Evolutionary conservation across 2,888 invertebrate species (phyloP).

Genomic region (Druceiella hillmani): DNA sequence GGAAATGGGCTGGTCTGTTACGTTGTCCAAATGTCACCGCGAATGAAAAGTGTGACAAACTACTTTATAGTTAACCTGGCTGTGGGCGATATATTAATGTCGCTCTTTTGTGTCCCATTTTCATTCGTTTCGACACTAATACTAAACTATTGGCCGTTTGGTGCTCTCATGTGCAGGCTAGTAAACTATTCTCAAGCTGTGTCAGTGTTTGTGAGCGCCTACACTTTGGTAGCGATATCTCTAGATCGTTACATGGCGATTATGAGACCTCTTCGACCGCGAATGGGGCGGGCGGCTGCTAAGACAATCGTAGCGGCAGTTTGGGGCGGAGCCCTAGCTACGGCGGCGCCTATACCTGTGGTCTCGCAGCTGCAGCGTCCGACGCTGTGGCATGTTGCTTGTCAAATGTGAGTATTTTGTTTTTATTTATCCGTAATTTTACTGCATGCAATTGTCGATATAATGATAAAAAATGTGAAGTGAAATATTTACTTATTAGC

Average conservation of each 20-base stretch:
- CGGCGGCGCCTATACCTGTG: conserved; percentile 76
- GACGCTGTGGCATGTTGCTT: conserved; percentile 53
- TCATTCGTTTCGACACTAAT: conserved; percentile 77
- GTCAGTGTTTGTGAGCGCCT: conserved; percentile 80
- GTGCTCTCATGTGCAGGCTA: conserved; percentile 70
- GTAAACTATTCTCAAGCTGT: conserved; percentile 80
- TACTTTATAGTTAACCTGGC: conserved; percentile 88
- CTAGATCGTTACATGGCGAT: conserved; percentile 88
- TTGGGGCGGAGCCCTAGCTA: conserved; percentile 71
- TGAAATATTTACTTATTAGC: too few species aligned
- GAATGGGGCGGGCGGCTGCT: conserved; percentile 67
- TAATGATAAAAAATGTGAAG: too few species aligned
- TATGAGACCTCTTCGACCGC: conserved; percentile 78
- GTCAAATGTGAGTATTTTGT: conserved; percentile 55
- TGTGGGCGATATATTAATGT: conserved; percentile 85
- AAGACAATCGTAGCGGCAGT: conserved; percentile 64
- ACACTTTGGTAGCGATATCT: conserved; percentile 86
- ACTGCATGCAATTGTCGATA: too few species aligned
- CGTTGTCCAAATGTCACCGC: conserved; percentile 74
- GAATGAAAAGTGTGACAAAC: conserved; percentile 91
- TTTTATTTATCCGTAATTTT: neutral
- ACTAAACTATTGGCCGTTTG: conserved; percentile 86
- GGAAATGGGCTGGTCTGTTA: conserved; percentile 82
- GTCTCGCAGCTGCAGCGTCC: conserved; percentile 66
- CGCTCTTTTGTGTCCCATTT: conserved; percentile 86